Percentiles rank a stretch among this genome's conserved stretches.
phyloP scores from a whole-genome alignment of 2,113 vertebrate genomes.

The Plotosus lineatus region DNA sequence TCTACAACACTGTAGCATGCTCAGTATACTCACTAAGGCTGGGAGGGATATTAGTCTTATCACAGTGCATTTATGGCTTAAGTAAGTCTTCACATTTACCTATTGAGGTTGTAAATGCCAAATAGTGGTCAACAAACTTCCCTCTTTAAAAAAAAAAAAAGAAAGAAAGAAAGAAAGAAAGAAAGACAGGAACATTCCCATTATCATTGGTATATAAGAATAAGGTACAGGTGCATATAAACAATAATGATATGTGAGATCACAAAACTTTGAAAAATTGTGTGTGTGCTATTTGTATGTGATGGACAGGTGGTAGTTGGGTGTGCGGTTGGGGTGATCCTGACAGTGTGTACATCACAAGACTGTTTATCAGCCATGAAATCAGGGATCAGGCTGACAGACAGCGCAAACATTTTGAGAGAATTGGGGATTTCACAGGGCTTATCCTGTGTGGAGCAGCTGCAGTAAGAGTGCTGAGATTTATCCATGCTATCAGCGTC shows the following conservation, averaged over 20 bases:
- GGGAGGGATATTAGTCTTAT: slow-evolving; percentile 66
- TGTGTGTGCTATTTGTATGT: slow-evolving; percentile 22
- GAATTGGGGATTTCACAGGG: slow-evolving; percentile 76
- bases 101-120: slow-evolving; percentile 76
- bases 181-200: slow-evolving; percentile 44
- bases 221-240: slow-evolving; percentile 12
- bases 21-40: slow-evolving; percentile 58
- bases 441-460: slow-evolving; percentile 71
- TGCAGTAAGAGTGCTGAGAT: slow-evolving; percentile 59
- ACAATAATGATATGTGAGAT: slow-evolving; percentile 34
- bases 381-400: slow-evolving; percentile 64
- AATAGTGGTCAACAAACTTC: slow-evolving; percentile 74
- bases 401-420: slow-evolving; percentile 67
- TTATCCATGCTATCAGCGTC: slow-evolving; percentile 45
- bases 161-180: background rate
- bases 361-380: slow-evolving; percentile 71
- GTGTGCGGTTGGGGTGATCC: slow-evolving; percentile 46
- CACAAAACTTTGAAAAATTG: slow-evolving; percentile 3
- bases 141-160: slow-evolving; percentile 51
- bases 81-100: slow-evolving; percentile 77
- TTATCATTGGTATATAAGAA: slow-evolving; percentile 63
- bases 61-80: slow-evolving; percentile 79
- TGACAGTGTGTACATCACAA: slow-evolving; percentile 63
- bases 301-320: slow-evolving; percentile 39
- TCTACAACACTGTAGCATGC: slow-evolving; percentile 39